Conservation (phyloP, 1,140 invertebrate genomes). For the Caenorhabditis inopinata region DNA sequence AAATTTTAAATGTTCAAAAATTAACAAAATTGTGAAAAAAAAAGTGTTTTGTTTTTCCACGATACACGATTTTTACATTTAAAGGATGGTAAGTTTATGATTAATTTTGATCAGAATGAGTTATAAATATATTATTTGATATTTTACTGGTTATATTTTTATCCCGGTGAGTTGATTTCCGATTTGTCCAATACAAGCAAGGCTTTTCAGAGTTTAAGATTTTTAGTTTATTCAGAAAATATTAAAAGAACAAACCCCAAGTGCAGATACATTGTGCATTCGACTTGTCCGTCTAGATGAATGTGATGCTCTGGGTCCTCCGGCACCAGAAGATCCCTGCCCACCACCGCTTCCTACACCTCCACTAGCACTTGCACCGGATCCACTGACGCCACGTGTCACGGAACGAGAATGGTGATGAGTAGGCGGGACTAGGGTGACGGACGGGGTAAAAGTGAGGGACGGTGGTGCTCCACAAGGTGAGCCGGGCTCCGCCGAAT, state of each 20-base stretch:
- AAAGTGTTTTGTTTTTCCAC: no score
- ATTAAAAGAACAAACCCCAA: background rate
- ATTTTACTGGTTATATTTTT: no score
- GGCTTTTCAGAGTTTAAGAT: no score
- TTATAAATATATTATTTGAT: no score
- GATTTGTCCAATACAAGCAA: no score
- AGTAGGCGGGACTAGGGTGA: slow-evolving; percentile 39
- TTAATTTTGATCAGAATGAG: no score
- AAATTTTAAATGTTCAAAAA: no score
- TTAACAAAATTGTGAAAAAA: no score
- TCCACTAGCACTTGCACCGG: slow-evolving; percentile 2
- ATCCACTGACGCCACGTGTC: background rate
- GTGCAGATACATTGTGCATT: slow-evolving; percentile 58
- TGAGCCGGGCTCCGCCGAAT: slow-evolving; percentile 47
- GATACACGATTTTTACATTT: no score
- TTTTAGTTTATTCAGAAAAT: background rate
- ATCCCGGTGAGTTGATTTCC: no score
- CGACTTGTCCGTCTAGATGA: slow-evolving; percentile 50
- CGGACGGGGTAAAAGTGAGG: slow-evolving; percentile 58
- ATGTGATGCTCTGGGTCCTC: background rate
- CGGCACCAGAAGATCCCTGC: slow-evolving; percentile 25
- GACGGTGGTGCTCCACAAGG: slow-evolving; percentile 52
- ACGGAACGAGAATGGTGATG: background rate
- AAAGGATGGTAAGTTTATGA: no score
- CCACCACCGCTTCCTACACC: background rate